These are phyloP conservation scores for Perca flavescens DNA, from an alignment of 2,113 vertebrate genomes.

Conservation along the genomic window DNA sequence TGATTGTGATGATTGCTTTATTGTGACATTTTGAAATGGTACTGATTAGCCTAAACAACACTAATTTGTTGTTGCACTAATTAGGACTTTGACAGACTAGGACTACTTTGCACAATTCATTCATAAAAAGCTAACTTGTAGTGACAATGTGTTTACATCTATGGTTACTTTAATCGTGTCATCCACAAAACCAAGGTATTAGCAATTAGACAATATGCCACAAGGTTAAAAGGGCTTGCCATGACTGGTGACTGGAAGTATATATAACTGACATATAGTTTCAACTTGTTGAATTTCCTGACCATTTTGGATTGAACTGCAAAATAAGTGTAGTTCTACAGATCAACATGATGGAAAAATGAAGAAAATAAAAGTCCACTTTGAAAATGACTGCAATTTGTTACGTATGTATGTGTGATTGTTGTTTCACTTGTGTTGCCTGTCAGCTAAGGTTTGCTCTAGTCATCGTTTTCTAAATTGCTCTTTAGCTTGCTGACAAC, in stretches of 20 bases:
- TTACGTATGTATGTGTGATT: neutral
- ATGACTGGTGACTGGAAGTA: no score
- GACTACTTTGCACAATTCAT: neutral
- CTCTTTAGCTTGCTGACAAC: conserved; percentile 59
- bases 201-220: neutral
- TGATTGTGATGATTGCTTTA: conserved; percentile 3
- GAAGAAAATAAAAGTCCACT: neutral
- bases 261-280: neutral
- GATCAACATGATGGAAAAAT: neutral
- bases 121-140: conserved; percentile 10
- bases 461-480: conserved; percentile 41
- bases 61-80: conserved; percentile 9
- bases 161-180: neutral
- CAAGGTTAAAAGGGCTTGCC: no score
- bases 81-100: conserved; percentile 9
- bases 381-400: neutral
- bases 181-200: conserved; percentile 6
- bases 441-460: conserved; percentile 23
- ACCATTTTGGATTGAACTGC: neutral
- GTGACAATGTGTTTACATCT: conserved; percentile 9
- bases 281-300: neutral
- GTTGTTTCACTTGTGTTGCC: conserved; percentile 14
- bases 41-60: conserved; percentile 4
- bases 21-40: neutral
- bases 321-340: neutral